These are phyloP conservation scores for Drosophila obscura DNA, from an alignment of 1,140 invertebrate species.

Conservation along the genomic window DNA sequence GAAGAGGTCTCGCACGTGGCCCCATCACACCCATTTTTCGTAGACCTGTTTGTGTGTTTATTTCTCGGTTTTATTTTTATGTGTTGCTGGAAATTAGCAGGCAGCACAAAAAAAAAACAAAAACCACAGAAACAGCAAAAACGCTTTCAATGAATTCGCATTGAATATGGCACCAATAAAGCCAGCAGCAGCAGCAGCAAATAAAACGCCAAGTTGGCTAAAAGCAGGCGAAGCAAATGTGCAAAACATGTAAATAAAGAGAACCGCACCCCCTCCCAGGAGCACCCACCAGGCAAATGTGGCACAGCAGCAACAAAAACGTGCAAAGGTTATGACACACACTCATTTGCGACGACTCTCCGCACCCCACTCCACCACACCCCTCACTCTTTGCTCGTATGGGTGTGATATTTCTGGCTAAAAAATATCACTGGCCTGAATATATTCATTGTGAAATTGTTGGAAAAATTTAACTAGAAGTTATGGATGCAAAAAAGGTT, in stretches of 20 bases:
- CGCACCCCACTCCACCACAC: neutral
- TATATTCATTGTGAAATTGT: neutral
- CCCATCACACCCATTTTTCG: conserved; percentile 67
- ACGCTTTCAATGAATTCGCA: conserved; percentile 58
- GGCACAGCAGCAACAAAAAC: conserved; percentile 56
- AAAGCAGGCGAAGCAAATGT: conserved; percentile 60
- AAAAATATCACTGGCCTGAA: conserved; percentile 7
- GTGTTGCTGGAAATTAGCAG: conserved; percentile 63
- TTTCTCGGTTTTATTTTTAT: conserved; percentile 43
- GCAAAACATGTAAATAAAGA: conserved; percentile 68
- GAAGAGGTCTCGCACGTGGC: conserved; percentile 57
- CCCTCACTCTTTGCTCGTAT: neutral
- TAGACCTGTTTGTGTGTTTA: conserved; percentile 52
- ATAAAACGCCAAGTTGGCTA: conserved; percentile 53
- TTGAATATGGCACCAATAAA: conserved; percentile 72
- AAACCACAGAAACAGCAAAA: conserved; percentile 16
- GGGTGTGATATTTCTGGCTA: conserved; percentile 44
- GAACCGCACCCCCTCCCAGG: neutral
- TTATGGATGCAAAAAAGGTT: too few species aligned
- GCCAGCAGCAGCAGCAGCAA: conserved; percentile 19
- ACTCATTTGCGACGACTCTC: conserved; percentile 15
- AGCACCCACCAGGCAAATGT: conserved; percentile 54
- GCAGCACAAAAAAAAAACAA: conserved; percentile 45
- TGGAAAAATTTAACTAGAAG: too few species aligned
- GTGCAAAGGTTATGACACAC: conserved; percentile 46